phyloP scores from a whole-genome alignment of 1,140 invertebrate genomes.

The Meloidogyne floridensis region DNA sequence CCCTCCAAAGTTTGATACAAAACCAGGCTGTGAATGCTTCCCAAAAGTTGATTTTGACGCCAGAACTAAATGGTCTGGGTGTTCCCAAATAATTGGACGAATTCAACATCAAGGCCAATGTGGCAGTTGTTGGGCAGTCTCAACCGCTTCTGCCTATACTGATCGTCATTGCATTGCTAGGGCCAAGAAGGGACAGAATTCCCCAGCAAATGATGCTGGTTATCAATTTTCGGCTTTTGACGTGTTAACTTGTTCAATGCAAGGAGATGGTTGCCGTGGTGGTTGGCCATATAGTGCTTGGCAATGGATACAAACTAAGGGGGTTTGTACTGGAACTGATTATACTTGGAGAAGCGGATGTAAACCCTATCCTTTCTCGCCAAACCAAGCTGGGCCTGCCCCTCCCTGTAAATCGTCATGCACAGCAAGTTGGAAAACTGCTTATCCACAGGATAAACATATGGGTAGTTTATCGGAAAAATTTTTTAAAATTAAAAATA shows the following conservation, averaged over 20 bases:
- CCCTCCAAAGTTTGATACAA: constrained; percentile 2
- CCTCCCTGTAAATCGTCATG: not conserved
- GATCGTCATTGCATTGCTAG: constrained; percentile 25
- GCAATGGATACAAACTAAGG: not conserved
- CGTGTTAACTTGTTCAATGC: constrained; percentile 5
- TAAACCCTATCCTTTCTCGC: constrained; percentile 14
- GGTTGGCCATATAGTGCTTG: not conserved
- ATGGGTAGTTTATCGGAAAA: not conserved
- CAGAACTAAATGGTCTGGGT: constrained; percentile 12
- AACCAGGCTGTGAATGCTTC: not conserved
- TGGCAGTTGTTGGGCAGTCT: constrained; percentile 31
- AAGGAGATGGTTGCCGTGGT: not conserved
- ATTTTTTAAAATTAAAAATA: not conserved
- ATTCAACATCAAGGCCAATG: constrained; percentile 23
- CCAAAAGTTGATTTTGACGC: constrained; percentile 14
- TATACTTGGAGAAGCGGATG: not conserved
- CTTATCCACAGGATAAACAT: constrained; percentile 4
- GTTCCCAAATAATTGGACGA: constrained; percentile 19
- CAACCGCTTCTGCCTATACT: constrained; percentile 18
- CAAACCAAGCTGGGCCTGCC: not conserved
- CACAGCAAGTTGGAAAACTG: not conserved
- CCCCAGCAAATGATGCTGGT: not conserved
- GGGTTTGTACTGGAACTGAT: constrained; percentile 3
- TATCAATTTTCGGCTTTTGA: constrained; percentile 13
- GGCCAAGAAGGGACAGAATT: not conserved